These are phyloP conservation scores for Allacma fusca DNA, from an alignment of 2,888 invertebrate species.

Conservation along the genomic window DNA sequence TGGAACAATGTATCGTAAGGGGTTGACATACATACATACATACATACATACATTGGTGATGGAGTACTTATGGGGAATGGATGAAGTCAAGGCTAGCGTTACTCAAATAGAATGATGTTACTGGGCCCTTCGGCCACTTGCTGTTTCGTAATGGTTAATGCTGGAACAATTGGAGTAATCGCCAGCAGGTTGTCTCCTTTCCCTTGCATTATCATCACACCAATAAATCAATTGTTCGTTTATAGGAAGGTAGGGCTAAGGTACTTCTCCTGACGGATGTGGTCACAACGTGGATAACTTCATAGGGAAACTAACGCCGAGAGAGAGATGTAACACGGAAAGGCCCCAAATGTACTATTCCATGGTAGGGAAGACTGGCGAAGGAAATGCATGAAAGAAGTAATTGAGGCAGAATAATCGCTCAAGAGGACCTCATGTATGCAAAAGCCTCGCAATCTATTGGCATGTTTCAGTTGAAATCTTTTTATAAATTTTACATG, in stretches of 20 bases:
- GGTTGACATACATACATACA: no score
- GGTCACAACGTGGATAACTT: background rate
- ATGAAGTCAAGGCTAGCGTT: no score
- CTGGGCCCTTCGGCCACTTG: no score
- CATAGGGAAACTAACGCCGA: no score
- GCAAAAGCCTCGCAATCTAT: conserved; percentile 35
- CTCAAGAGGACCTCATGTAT: conserved; percentile 41
- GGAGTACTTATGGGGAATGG: no score
- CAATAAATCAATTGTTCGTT: background rate
- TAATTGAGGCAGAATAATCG: conserved; percentile 61
- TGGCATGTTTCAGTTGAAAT: conserved; percentile 9
- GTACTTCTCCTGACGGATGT: background rate
- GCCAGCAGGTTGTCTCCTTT: background rate
- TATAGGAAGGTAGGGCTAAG: no score
- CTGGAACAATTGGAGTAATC: background rate
- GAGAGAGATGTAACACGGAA: no score
- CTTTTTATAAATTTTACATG: conserved; percentile 36
- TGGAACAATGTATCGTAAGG: no score
- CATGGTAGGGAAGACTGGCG: background rate
- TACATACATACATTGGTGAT: no score
- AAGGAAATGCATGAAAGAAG: conserved; percentile 52
- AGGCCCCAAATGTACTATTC: background rate
- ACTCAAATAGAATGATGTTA: no score
- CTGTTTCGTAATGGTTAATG: background rate
- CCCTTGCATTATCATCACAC: background rate